phyloP scores from a whole-genome alignment of 2,797 vertebrate genomes.

The Myotis daubentonii region DNA sequence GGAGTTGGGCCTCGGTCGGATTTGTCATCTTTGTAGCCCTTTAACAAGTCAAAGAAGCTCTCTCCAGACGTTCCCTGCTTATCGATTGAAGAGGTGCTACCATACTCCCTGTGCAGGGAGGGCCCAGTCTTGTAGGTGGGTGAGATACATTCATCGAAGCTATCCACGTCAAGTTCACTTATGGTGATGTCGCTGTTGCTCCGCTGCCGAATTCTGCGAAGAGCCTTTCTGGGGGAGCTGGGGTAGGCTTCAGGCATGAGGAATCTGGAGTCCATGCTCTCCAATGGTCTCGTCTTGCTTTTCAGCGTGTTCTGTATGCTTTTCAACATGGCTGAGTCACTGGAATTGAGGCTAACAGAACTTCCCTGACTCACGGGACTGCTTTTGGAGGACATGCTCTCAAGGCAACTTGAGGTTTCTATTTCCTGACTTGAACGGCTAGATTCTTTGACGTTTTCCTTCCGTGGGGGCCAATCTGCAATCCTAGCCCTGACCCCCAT shows the following conservation, averaged over 20 bases:
- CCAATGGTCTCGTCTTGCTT: slow-evolving; percentile 89
- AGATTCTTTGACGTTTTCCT: slow-evolving; percentile 90
- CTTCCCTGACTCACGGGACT: slow-evolving; percentile 91
- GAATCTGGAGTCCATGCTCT: slow-evolving; percentile 91
- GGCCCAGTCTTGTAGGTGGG: slow-evolving; percentile 93
- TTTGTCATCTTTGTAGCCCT: slow-evolving; percentile 93
- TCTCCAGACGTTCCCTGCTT: slow-evolving; percentile 95
- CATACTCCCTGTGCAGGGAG: slow-evolving; percentile 95
- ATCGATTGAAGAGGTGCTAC: slow-evolving; percentile 98
- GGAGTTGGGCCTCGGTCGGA: slow-evolving; percentile 91
- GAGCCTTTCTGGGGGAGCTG: slow-evolving; percentile 90
- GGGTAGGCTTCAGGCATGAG: slow-evolving; percentile 91
- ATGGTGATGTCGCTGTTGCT: slow-evolving; percentile 99
- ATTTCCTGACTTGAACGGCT: slow-evolving; percentile 89
- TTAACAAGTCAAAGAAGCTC: slow-evolving; percentile 95
- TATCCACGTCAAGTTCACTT: slow-evolving; percentile 97
- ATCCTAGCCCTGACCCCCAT: slow-evolving; percentile 98
- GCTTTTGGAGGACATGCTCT: slow-evolving; percentile 89
- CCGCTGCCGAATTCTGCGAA: slow-evolving; percentile 93
- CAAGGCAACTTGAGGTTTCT: slow-evolving; percentile 88
- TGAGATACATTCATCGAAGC: slow-evolving; percentile 95
- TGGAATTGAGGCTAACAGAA: slow-evolving; percentile 91
- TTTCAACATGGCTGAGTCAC: slow-evolving; percentile 95
- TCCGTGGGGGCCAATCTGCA: slow-evolving; percentile 97
- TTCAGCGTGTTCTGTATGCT: slow-evolving; percentile 96